Conservation (phyloP, 2,113 vertebrate species). For the Callionymus lyra region DNA sequence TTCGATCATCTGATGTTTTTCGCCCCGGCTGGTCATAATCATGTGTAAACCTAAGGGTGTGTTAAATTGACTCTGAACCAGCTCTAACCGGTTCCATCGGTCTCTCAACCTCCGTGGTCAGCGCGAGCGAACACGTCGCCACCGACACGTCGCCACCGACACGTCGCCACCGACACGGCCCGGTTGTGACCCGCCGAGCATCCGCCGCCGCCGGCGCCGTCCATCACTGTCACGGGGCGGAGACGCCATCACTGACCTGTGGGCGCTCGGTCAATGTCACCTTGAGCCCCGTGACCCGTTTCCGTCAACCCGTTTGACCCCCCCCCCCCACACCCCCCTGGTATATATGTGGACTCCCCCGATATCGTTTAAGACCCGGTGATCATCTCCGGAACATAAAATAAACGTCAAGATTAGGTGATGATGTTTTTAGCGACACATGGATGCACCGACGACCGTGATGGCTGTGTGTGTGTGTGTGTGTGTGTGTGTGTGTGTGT, state of each 20-base stretch:
- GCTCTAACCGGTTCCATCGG: too few species aligned
- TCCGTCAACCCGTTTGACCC: constrained; percentile 23
- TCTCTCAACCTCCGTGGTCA: too few species aligned
- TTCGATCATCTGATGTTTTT: too few species aligned
- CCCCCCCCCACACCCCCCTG: constrained; percentile 8
- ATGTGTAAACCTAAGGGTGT: too few species aligned
- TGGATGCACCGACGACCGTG: not conserved
- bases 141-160: too few species aligned
- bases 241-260: constrained; percentile 49
- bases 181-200: constrained; percentile 26
- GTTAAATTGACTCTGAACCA: too few species aligned
- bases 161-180: too few species aligned
- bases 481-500: constrained; percentile 1
- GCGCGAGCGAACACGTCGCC: too few species aligned
- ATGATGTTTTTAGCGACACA: not conserved
- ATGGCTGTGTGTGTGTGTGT: not conserved
- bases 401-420: constrained; percentile 20
- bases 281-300: constrained; percentile 47
- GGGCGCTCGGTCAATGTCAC: constrained; percentile 62
- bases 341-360: constrained; percentile 15
- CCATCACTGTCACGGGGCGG: constrained; percentile 63
- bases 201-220: constrained; percentile 41
- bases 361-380: constrained; percentile 28
- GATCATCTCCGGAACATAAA: constrained; percentile 40
- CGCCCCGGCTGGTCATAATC: too few species aligned